Base-by-base conservation (phyloP, 2,113 vertebrate species). In the Lophochroa leadbeateri region DNA sequence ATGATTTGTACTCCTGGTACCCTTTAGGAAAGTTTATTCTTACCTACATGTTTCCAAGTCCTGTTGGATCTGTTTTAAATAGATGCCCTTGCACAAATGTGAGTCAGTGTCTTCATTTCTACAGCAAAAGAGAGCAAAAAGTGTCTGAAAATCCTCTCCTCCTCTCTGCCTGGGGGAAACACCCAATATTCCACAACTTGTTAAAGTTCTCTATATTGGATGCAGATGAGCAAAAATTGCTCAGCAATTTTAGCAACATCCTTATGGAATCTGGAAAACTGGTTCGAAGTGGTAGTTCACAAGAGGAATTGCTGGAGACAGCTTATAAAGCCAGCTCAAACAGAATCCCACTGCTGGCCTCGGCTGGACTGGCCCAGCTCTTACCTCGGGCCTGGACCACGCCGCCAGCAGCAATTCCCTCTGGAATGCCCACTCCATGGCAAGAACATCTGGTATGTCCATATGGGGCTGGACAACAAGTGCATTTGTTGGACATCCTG, bases 181-280 rank as follows among this genome's bases (percentile, higher is more conserved):
- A 16, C n/a, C 33, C 33, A 58, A 17, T 49, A 82, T 33, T 83
- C 63, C 46, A 29, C 4, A 1, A 68, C 53, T 85, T 76, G 33
- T 53, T 82, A 31, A 79, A 80, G 37, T 86, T 85, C 44, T 52
- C 71, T 77, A 11, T 82, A 86, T 80, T 93, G 79, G 71, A 86
- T 71, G 53, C 82, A 92, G 87, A 90, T 63, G 63, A 96, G n/a
- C 29, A 86, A 85, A 80, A 94, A 57, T 72, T 79, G 77, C 65
- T 80, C 52, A 85, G 70, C 70, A 86, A 77, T 91, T 95, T 90
- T 67, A 83, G 78, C 44, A 88, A 53, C 90, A 80, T 50, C 53
- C 67, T 46, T 64, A 27, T 29, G 46, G 85, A 88, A 77, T 39
- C 43, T 61, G 33, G 70, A 65, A 50, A 91, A 91, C 71, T 17